These are phyloP conservation scores for Sterna hirundo DNA, from an alignment of 2,113 vertebrate genomes.

Conservation along the genomic window DNA sequence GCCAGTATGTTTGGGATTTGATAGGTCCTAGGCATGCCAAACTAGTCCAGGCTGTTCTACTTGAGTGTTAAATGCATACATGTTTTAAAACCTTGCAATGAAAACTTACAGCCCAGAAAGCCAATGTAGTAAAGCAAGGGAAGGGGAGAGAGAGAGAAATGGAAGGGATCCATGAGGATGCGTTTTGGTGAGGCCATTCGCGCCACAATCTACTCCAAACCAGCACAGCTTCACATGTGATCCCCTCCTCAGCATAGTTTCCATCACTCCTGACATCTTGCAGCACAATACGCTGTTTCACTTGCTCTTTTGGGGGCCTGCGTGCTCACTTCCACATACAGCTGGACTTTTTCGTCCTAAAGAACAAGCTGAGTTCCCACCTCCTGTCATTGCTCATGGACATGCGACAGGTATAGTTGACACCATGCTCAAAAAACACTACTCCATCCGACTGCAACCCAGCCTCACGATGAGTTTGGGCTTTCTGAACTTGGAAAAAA, in stretches of 20 bases:
- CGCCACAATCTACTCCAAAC: not conserved
- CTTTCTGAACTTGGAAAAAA: not conserved
- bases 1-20: not conserved
- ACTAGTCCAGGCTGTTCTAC: not conserved
- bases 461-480: rapidly evolving
- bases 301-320: not conserved
- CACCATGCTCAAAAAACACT: not conserved
- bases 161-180: not conserved
- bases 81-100: not conserved
- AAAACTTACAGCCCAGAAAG: not conserved
- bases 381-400: not conserved
- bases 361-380: not conserved
- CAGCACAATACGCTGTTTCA: not conserved
- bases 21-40: not conserved
- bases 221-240: not conserved
- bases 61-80: not conserved
- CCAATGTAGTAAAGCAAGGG: not conserved
- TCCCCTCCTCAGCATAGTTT: not conserved
- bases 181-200: rapidly evolving
- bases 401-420: rapidly evolving
- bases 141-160: not conserved
- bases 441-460: not conserved
- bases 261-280: not conserved
- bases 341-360: not conserved
- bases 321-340: not conserved